These are phyloP conservation scores for Netelia inedita DNA, from an alignment of 2,888 invertebrate species.

Conservation along the genomic window DNA sequence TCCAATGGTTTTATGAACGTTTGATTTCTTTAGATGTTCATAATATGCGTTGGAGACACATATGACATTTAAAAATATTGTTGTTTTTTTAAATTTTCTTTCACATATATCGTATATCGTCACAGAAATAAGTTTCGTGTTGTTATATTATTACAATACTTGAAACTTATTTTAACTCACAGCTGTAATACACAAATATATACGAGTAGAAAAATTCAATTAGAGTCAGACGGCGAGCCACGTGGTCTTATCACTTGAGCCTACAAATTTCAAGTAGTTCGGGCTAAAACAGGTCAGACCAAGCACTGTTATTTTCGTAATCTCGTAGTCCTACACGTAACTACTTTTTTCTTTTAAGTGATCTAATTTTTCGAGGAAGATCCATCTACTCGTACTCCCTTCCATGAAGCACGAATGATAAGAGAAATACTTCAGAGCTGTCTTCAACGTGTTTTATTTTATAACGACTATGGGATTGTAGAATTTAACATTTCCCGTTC, in stretches of 20 bases:
- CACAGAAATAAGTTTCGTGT: no score
- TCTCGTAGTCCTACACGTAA: neutral
- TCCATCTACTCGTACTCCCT: neutral
- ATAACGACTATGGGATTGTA: constrained; percentile 29
- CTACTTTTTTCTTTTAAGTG: constrained; percentile 4
- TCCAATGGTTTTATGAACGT: neutral
- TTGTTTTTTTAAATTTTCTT: no score
- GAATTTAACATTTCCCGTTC: constrained; percentile 4
- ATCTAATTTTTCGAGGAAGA: constrained; percentile 21
- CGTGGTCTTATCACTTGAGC: neutral
- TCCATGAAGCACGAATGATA: constrained; percentile 24
- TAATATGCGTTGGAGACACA: neutral
- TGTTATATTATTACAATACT: no score
- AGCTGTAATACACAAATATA: no score
- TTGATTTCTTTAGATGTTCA: neutral
- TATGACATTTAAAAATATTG: no score
- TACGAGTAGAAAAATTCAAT: neutral
- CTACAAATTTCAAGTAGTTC: neutral
- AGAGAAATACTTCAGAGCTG: constrained; percentile 37
- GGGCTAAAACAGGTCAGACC: constrained; percentile 29
- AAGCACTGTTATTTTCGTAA: constrained; percentile 40
- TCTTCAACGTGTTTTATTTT: constrained; percentile 36
- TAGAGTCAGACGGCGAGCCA: neutral
- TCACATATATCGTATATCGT: no score
- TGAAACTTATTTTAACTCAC: no score